Evolutionary conservation across 2,888 invertebrate species (phyloP).

Genomic region (Erebia ligea): DNA sequence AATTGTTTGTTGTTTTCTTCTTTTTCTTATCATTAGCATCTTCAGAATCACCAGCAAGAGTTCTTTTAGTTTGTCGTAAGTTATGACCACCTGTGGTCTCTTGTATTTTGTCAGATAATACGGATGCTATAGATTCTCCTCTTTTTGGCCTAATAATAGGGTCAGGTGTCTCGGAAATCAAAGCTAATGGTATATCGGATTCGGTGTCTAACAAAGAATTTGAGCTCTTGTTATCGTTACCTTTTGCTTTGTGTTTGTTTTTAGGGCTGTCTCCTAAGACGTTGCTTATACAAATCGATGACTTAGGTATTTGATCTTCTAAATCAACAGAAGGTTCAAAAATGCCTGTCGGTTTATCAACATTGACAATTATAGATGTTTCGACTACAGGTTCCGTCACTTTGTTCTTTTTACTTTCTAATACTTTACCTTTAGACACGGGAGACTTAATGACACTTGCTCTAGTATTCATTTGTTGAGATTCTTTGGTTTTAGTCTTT

Average conservation of each 20-base stretch:
- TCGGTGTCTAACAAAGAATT: constrained; percentile 69
- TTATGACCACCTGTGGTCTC: constrained; percentile 75
- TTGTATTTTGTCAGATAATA: constrained; percentile 77
- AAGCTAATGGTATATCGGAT: constrained; percentile 69
- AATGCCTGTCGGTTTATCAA: constrained; percentile 85
- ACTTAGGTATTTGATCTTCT: constrained; percentile 85
- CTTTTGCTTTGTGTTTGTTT: constrained; percentile 62
- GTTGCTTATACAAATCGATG: constrained; percentile 77
- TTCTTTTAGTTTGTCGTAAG: constrained; percentile 74
- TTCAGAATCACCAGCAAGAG: constrained; percentile 64
- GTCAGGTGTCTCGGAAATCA: constrained; percentile 71
- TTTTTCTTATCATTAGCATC: constrained; percentile 71
- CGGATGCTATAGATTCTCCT: constrained; percentile 76
- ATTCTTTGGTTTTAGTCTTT: constrained; percentile 65
- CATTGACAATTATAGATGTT: constrained; percentile 65
- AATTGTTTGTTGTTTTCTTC: constrained; percentile 69
- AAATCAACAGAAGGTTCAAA: constrained; percentile 88
- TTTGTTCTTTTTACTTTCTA: constrained; percentile 75
- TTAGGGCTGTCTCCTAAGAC: constrained; percentile 68
- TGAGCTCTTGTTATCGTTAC: constrained; percentile 52
- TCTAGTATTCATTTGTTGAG: constrained; percentile 71
- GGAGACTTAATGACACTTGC: constrained; percentile 84
- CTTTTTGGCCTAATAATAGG: constrained; percentile 71
- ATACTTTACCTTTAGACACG: constrained; percentile 75
- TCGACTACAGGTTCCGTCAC: constrained; percentile 55